These are phyloP conservation scores for Acanthosepion lycidas DNA, from an alignment of 2,888 invertebrate genomes.

Conservation along the genomic window DNA sequence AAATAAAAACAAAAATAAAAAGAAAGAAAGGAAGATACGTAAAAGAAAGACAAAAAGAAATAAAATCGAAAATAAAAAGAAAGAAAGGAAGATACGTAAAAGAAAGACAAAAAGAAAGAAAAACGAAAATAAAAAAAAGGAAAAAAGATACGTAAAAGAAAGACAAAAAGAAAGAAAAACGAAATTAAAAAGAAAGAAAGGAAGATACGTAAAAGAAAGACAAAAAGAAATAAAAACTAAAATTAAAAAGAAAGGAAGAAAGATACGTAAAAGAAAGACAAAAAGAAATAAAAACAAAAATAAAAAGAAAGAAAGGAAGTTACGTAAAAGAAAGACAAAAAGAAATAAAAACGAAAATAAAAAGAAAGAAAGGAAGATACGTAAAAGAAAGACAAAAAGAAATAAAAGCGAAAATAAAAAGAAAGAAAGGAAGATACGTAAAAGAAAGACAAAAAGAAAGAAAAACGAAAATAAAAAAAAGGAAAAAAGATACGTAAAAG, in stretches of 20 bases:
- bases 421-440: not conserved
- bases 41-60: not conserved
- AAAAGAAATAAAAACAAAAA: not conserved
- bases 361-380: too few species aligned
- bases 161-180: not conserved
- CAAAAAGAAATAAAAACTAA: not conserved
- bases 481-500: too few species aligned
- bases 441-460: not conserved
- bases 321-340: not conserved
- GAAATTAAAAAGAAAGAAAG: too few species aligned
- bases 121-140: not conserved
- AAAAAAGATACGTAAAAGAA: too few species aligned
- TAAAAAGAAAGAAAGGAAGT: not conserved
- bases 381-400: not conserved
- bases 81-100: not conserved
- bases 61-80: not conserved
- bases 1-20: not conserved
- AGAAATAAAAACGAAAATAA: not conserved
- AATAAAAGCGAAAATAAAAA: not conserved
- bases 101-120: not conserved
- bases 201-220: not conserved
- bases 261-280: not conserved
- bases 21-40: too few species aligned
- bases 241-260: too few species aligned
- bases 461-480: not conserved